Conservation (phyloP, 1,140 invertebrate genomes). For the Sinella curviseta region DNA sequence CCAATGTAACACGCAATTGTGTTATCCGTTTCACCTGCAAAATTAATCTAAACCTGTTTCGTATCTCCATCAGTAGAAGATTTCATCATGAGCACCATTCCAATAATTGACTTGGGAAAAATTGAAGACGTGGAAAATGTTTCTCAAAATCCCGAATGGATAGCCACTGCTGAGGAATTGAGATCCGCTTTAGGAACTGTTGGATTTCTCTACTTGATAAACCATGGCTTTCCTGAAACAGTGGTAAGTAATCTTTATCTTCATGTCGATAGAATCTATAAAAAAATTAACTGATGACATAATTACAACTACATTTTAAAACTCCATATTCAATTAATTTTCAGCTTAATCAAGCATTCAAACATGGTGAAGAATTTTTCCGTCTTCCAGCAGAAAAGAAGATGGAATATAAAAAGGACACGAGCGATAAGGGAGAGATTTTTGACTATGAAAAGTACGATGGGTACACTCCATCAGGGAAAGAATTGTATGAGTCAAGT, state of each 20-base stretch:
- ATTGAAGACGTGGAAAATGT: not conserved
- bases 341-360: slow-evolving; percentile 34
- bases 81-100: not conserved
- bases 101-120: not conserved
- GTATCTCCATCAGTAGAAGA: not conserved
- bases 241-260: slow-evolving; percentile 33
- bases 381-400: slow-evolving; percentile 25
- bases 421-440: not conserved
- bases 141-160: slow-evolving; percentile 18
- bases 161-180: slow-evolving; percentile 18
- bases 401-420: slow-evolving; percentile 27
- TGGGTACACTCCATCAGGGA: slow-evolving; percentile 4
- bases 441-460: not conserved
- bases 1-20: too few relatives aligned
- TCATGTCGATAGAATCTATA: not conserved
- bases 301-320: not conserved
- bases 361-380: slow-evolving; percentile 41
- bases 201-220: slow-evolving; percentile 41
- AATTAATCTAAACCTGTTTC: not conserved
- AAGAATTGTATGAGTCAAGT: slow-evolving; percentile 1
- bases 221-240: slow-evolving; percentile 32
- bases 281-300: not conserved
- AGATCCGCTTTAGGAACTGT: slow-evolving; percentile 26
- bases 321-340: too few relatives aligned
- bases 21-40: not conserved